Evolutionary conservation across 2,888 invertebrate genomes (phyloP).

Genomic region (Carabus problematicus): DNA sequence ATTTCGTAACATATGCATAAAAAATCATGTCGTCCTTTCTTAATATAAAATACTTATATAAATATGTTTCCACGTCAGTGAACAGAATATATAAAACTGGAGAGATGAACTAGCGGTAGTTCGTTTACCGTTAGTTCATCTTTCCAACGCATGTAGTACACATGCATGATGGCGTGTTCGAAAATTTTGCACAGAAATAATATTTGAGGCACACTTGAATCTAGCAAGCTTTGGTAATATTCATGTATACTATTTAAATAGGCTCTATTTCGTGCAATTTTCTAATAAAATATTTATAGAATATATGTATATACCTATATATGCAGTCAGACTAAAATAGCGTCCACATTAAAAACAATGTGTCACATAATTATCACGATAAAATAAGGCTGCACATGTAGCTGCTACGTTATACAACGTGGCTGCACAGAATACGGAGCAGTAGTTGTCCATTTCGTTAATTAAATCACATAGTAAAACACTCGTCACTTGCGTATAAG

Average conservation of each 20-base stretch:
- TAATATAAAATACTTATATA: constrained; percentile 41
- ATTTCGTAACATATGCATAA: constrained; percentile 37
- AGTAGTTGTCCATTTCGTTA: too few species aligned
- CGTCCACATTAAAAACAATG: constrained; percentile 32
- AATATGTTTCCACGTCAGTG: constrained; percentile 35
- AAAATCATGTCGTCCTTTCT: constrained; percentile 30
- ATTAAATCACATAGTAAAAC: constrained; percentile 19
- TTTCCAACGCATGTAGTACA: constrained; percentile 14
- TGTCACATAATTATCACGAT: constrained; percentile 37
- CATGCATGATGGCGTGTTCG: constrained; percentile 22
- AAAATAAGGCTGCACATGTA: constrained; percentile 34
- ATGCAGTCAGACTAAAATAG: constrained; percentile 37
- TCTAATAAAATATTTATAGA: constrained; percentile 28
- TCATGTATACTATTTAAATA: constrained; percentile 33
- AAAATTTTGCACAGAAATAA: constrained; percentile 26
- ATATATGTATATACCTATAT: constrained; percentile 25
- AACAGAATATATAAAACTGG: constrained; percentile 35
- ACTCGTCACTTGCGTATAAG: constrained; percentile 64
- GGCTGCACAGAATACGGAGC: constrained; percentile 23
- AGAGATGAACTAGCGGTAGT: constrained; percentile 24
- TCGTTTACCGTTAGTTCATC: constrained; percentile 16
- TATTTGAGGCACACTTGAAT: constrained; percentile 38
- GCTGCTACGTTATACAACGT: constrained; percentile 25
- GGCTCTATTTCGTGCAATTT: constrained; percentile 33
- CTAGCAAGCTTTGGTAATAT: constrained; percentile 39